Evolutionary conservation across 2,113 vertebrate genomes (phyloP).

Genomic region (Sylvilagus bachmani): DNA sequence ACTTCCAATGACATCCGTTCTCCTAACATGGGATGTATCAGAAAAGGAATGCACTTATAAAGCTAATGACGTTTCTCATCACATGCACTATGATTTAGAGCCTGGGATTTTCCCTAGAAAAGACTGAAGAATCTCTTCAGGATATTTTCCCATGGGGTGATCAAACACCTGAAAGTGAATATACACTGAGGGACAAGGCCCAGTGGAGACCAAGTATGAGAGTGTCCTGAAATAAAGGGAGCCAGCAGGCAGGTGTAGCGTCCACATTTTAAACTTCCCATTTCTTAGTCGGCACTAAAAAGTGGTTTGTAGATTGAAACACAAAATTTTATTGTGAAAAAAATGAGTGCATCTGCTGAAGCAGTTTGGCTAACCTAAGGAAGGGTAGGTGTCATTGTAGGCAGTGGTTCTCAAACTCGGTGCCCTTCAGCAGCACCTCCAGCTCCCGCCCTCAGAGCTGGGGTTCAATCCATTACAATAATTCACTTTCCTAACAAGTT

Average conservation of each 20-base stretch:
- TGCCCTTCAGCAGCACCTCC: background rate
- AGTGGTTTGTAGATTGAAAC: background rate
- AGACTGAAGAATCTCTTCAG: background rate
- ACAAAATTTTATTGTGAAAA: background rate
- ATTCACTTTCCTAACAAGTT: constrained; percentile 40
- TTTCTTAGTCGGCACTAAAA: constrained; percentile 22
- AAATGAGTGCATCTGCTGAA: background rate
- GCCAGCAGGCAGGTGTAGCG: background rate
- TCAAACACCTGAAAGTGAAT: constrained; percentile 33
- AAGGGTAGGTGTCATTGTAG: background rate
- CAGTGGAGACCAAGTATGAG: background rate
- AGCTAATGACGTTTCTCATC: background rate
- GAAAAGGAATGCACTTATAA: constrained; percentile 11
- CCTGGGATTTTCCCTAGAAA: constrained; percentile 1
- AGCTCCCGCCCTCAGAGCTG: background rate
- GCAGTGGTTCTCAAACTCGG: background rate
- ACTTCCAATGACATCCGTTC: background rate
- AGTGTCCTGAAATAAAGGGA: constrained; percentile 35
- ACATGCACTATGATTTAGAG: background rate
- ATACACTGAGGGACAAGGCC: background rate
- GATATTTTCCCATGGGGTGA: constrained; percentile 7
- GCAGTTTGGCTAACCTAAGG: background rate
- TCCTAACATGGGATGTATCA: background rate
- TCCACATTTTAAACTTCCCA: constrained; percentile 16
- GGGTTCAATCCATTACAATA: background rate